Evolutionary conservation across 2,888 invertebrate species (phyloP), one percentile per base, ranked within the genome.

Genomic region (Chalcosyrphus nemorum): DNA sequence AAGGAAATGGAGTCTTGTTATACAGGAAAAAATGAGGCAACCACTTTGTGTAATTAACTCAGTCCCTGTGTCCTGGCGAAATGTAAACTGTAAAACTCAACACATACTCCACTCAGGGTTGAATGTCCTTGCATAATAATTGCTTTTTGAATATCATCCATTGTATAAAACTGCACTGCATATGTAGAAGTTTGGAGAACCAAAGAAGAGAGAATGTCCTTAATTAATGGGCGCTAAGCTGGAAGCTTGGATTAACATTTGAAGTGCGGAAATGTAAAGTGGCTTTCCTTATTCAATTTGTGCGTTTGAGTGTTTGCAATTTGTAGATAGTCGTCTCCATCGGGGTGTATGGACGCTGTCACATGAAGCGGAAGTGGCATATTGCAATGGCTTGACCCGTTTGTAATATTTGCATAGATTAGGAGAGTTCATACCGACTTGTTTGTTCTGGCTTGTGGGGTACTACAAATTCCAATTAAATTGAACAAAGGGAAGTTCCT

Each of bases 11-110:
- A 56, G 63, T 63, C 71, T 74, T 38, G 35, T 81, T 70, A 35
- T 70, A 56, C 61, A 56, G 4, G 71, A 41, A 54, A 61, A 75
- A 81, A 81, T 63, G 66, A 75, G 54, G 61, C 54, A 75, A 75
- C 54, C 81, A 81, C 81, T 81, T 81, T 81, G 68, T 81, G 75
- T 81, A 81, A 81, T 81, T 81, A 81, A 75, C 68, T 81, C 68
- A 32, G 68, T n/a, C 7, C 63, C 21, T 81, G 54, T 75, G 54
- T 75, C 68, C 68, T 81, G 61, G 75, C 56, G 32, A 63, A 56
- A 70, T 75, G 15, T 59, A 41, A 74, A 59, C 71, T 72, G 15
- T 54, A 15, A 45, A 66, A 17, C 32, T 50, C 35, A 54, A 50
- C 43, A 43, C 32, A 45, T 24, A 56, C 27, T 45, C 52, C 1